A percentile compares a stretch with the other conserved stretches of the same genome.
phyloP scores from a whole-genome alignment of 2,113 vertebrate genomes.

The Sphyrna mokarran region DNA sequence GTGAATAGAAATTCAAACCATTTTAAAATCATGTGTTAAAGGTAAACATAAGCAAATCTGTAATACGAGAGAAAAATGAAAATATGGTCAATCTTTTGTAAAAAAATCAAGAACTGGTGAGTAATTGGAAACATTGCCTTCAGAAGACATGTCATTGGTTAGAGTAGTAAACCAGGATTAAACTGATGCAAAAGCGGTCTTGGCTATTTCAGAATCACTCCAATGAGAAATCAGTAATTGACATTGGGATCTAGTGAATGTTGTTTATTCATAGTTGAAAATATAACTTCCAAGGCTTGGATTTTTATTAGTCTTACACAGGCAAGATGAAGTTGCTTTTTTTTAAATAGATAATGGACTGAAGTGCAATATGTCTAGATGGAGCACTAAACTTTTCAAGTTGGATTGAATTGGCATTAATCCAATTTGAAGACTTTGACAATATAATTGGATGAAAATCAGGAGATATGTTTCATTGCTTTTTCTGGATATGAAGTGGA shows the following conservation, averaged over 20 bases:
- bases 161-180: neutral
- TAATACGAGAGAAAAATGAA: neutral
- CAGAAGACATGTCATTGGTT: neutral
- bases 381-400: too few relatives aligned
- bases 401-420: too few relatives aligned
- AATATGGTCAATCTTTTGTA: neutral
- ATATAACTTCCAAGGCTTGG: neutral
- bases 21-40: neutral
- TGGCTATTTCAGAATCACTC: neutral
- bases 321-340: neutral
- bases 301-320: neutral
- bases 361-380: too few relatives aligned
- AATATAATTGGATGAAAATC: too few relatives aligned
- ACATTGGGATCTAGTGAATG: neutral
- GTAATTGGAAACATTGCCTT: neutral
- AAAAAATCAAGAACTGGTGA: neutral
- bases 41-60: neutral
- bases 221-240: neutral
- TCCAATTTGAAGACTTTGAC: too few relatives aligned
- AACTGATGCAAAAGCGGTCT: neutral
- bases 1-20: neutral
- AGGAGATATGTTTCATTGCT: too few relatives aligned
- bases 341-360: neutral
- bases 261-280: neutral
- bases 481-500: too few relatives aligned